Evolutionary conservation across 2,797 vertebrate genomes (phyloP).

Genomic region (Acanthornis magna): DNA sequence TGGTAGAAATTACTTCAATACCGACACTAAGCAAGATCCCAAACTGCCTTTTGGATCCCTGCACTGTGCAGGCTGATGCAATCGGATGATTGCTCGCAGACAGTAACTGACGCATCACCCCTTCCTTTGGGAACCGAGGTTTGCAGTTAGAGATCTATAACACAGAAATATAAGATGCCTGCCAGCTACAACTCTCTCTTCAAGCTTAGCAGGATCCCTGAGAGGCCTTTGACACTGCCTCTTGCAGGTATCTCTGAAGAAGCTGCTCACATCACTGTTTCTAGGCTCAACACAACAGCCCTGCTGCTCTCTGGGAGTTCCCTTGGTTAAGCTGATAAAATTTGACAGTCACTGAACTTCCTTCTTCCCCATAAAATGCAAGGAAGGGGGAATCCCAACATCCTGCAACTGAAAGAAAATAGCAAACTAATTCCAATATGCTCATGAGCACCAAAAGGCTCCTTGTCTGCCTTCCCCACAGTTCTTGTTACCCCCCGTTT

Average conservation of each 20-base stretch:
- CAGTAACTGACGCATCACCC: rapidly evolving
- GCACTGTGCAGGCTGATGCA: rapidly evolving
- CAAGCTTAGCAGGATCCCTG: rapidly evolving
- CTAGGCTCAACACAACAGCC: neutral
- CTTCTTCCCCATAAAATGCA: neutral
- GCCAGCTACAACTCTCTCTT: neutral
- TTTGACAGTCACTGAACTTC: neutral
- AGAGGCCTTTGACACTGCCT: neutral
- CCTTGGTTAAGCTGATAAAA: neutral
- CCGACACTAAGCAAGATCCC: neutral
- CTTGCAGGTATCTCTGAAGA: neutral
- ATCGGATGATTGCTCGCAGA: rapidly evolving
- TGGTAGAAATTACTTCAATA: neutral
- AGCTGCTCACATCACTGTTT: neutral
- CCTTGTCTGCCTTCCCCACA: neutral
- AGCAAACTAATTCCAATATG: neutral
- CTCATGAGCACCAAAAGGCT: conserved; percentile 9
- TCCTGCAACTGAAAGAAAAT: conserved; percentile 25
- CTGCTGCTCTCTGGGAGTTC: neutral
- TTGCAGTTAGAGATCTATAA: neutral
- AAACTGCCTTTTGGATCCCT: neutral
- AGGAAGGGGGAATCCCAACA: conserved; percentile 46
- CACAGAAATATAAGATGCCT: neutral
- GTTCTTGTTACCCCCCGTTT: neutral
- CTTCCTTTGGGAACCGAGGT: neutral